Evolutionary conservation across 2,888 invertebrate species (phyloP), one percentile per base, ranked within the genome.

Genomic region (Eupsilia transversa): DNA sequence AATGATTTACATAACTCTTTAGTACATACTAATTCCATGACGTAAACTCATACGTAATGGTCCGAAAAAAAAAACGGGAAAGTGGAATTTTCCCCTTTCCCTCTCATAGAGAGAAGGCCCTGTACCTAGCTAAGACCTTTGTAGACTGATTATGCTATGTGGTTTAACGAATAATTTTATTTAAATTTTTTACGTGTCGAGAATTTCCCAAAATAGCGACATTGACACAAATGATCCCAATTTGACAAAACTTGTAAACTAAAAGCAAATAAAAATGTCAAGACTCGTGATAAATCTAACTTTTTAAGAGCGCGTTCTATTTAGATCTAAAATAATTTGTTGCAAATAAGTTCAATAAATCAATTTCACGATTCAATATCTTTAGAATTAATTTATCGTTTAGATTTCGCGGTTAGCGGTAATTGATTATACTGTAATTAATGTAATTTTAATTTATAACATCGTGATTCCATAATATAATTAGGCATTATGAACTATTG

Each of bases 351-450:
- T 69, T 12, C n/a, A 60, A 81, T 84, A 84, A 84, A 83, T 83
- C 71, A 81, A 65, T 66, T 64, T 66, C 61, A 68, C 23, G 30
- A 60, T 56, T 75, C 52, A 60, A 81, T 77, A 70, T 78, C 70
- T 77, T 72, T 66, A 71, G 64, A 81, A 81, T 81, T 78, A 76
- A 73, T 84, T 82, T 73, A 74, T 77, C 38, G 57, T 65, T 76
- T 57, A 33, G 27, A 66, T 30, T 68, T 74, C 66, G 68, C 78
- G 54, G 72, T 82, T 75, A 64, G 70, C 75, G 57, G 75, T 82
- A 76, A 75, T 78, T 80, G 61, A 78, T 78, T 80, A 80, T 80
- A 74, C 35, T 79, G 38, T 74, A 80, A 78, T 78, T 80, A 80
- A 63, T 46, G 67, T 59, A 80, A 80, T 65, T 79, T 72, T 49